phyloP scores from a whole-genome alignment of 2,888 invertebrate genomes.

The Synanthedon vespiformis region DNA sequence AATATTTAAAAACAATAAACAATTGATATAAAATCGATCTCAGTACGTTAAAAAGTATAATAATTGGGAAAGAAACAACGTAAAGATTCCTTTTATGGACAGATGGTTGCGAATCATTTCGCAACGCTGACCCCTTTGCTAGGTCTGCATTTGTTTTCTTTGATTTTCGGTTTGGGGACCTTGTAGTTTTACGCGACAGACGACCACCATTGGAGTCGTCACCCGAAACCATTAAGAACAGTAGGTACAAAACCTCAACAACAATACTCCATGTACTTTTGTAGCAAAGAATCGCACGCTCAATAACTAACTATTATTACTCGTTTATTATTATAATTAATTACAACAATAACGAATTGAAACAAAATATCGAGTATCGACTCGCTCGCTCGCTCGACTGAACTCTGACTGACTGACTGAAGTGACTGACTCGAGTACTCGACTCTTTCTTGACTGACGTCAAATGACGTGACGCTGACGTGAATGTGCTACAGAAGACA shows the following conservation, averaged over 20 bases:
- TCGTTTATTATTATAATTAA: too few species aligned
- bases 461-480: too few species aligned
- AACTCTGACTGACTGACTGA: too few species aligned
- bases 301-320: slow-evolving; percentile 25
- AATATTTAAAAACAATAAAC: slow-evolving; percentile 86
- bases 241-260: slow-evolving; percentile 41
- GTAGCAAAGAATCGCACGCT: slow-evolving; percentile 49
- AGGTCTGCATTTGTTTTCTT: slow-evolving; percentile 73
- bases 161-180: slow-evolving; percentile 75
- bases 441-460: too few species aligned
- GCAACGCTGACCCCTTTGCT: slow-evolving; percentile 72
- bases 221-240: slow-evolving; percentile 71
- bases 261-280: slow-evolving; percentile 55
- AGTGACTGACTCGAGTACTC: too few species aligned
- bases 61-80: slow-evolving; percentile 88
- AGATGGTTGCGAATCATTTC: slow-evolving; percentile 74
- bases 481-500: too few species aligned
- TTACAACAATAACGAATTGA: too few species aligned
- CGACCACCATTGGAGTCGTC: slow-evolving; percentile 72
- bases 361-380: slow-evolving; percentile 19
- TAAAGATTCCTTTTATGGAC: slow-evolving; percentile 91
- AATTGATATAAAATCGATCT: slow-evolving; percentile 87
- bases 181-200: slow-evolving; percentile 76
- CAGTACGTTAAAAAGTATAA: slow-evolving; percentile 86
- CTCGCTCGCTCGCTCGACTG: too few species aligned